Base-by-base conservation (phyloP, 2,113 vertebrate genomes). In the Paramormyrops kingsleyae region DNA sequence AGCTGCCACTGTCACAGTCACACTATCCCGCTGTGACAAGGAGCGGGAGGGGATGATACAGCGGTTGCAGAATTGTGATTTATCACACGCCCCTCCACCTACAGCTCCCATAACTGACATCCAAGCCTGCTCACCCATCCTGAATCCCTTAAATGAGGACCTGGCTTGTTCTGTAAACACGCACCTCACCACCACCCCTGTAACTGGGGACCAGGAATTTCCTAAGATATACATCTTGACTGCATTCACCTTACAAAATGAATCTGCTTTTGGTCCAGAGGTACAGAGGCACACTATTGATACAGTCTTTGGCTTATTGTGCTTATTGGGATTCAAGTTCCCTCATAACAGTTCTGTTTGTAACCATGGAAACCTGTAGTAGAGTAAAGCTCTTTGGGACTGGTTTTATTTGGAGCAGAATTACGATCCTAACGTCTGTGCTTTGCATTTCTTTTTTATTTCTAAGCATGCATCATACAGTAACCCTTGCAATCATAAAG, bases 351-450 rank as follows among this genome's bases (percentile, higher is more conserved):
- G 19, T 12, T 56, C 52, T n/a, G 39, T 59, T n/a, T 59, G 88
- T 85, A 21, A 52, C 77, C 88, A 84, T 89, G 88, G 88, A 56
- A 85, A 89, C 88, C 80, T 62, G 77, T 80, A 89, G 35, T 83
- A 44, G 50, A 59, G 35, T 42, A 53, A 89, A 83, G 46, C 52
- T 85, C 49, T 46, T 83, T 47, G 52, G 80, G 88, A 49, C 31
- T 80, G 39, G 19, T 84, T 83, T 84, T 84, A 84, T 84, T n/a
- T 84, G 44, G 21, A 84, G 83, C 44, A 44, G 42, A 84, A 80
- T 19, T 39, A 35, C 13, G 70, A 39, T 77, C 31, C 15, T 77
- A 39, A 15, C 31, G 31, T 77, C 31, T 77, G 31, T 77, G 70
- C 31, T 77, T 35, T 44, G 24, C 42, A n/a, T n/a, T 83, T 42